Evolutionary conservation across 2,113 vertebrate species (phyloP).

Genomic region (Himantopus leucocephalus): DNA sequence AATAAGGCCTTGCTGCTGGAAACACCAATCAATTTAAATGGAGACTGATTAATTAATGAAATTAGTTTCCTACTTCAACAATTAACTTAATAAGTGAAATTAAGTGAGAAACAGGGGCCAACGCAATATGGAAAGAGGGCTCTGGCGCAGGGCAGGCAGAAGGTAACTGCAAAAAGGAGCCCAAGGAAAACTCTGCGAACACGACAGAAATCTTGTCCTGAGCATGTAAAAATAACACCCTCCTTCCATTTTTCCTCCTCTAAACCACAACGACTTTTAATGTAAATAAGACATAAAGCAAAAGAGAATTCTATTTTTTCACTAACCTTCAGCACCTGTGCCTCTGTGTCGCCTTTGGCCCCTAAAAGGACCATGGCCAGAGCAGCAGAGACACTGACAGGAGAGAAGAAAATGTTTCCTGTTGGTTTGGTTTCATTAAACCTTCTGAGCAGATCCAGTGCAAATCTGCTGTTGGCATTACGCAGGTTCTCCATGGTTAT

Average conservation of each 20-base stretch:
- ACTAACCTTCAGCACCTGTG: conserved; percentile 74
- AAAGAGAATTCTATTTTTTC: neutral
- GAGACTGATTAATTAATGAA: neutral
- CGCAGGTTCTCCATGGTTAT: conserved; percentile 69
- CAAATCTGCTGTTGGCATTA: conserved; percentile 65
- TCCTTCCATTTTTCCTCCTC: neutral
- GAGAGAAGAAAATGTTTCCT: conserved; percentile 75
- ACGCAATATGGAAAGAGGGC: neutral
- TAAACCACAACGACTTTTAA: neutral
- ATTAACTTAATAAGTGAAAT: neutral
- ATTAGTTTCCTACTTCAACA: neutral
- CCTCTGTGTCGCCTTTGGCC: conserved; percentile 58
- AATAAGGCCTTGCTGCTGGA: neutral
- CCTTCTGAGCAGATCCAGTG: conserved; percentile 63
- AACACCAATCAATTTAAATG: neutral
- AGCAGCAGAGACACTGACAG: conserved; percentile 69
- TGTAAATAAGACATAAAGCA: neutral
- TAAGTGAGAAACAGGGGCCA: neutral
- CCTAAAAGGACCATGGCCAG: conserved; percentile 75
- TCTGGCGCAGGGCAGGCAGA: neutral
- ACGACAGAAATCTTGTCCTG: neutral
- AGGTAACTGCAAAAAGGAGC: neutral
- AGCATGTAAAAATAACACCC: neutral
- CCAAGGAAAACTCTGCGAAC: neutral
- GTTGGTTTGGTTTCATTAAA: conserved; percentile 43